Evolutionary conservation across 2,888 invertebrate genomes (phyloP).

Genomic region (Caenorhabditis sinica): DNA sequence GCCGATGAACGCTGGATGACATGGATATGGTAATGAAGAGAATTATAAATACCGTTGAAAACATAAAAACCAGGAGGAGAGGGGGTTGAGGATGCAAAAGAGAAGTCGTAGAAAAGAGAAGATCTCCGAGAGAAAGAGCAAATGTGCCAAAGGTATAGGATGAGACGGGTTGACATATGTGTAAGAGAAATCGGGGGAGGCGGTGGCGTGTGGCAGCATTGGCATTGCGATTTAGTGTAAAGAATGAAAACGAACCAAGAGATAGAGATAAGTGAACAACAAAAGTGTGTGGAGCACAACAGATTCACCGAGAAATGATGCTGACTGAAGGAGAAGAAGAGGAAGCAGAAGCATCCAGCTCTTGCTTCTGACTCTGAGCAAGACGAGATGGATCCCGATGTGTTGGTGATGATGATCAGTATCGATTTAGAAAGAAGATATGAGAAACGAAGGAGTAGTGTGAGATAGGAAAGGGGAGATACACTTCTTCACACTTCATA

Average conservation of each 20-base stretch:
- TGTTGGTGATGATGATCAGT: constrained; percentile 60
- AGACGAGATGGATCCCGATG: constrained; percentile 37
- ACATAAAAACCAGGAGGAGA: constrained; percentile 5
- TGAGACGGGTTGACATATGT: constrained; percentile 60
- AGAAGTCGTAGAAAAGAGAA: constrained; percentile 20
- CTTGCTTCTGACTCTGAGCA: neutral
- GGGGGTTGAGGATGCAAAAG: neutral
- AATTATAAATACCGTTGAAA: constrained; percentile 2
- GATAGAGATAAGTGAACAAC: constrained; percentile 66
- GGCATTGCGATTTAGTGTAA: constrained; percentile 66
- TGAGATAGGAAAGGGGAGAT: constrained; percentile 10
- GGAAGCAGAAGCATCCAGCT: neutral
- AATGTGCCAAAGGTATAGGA: constrained; percentile 62
- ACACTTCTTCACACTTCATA: constrained; percentile 57
- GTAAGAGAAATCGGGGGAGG: constrained; percentile 63
- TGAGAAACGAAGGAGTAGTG: constrained; percentile 7
- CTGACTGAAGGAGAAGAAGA: constrained; percentile 7
- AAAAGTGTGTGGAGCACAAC: constrained; percentile 59
- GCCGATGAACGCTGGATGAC: constrained; percentile 1
- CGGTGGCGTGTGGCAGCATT: constrained; percentile 65
- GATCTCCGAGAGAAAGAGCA: constrained; percentile 48
- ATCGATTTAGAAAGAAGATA: constrained; percentile 31
- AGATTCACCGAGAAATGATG: constrained; percentile 28
- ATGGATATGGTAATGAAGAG: constrained; percentile 32
- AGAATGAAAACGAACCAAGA: constrained; percentile 60